Conservation (phyloP, 2,797 vertebrate genomes). For the Xiphorhynchus erythropygius region DNA sequence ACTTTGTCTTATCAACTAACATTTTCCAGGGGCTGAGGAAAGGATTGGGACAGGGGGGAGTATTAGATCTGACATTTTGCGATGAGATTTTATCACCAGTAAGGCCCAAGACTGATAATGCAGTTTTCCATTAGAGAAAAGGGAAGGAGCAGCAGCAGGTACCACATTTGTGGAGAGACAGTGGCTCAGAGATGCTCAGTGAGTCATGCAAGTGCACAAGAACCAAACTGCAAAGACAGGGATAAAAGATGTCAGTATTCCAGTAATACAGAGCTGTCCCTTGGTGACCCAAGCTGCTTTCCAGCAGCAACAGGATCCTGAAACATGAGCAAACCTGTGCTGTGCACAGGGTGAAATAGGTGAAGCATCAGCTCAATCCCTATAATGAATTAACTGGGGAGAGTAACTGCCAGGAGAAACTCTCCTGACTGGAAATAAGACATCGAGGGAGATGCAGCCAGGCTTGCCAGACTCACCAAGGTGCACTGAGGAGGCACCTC, state of each 20-base stretch:
- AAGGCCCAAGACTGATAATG: background rate
- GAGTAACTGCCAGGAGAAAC: background rate
- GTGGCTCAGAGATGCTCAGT: background rate
- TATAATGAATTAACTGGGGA: background rate
- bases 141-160: background rate
- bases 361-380: background rate
- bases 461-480: background rate
- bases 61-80: conserved; percentile 14
- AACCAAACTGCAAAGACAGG: background rate
- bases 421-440: background rate
- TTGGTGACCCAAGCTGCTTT: background rate
- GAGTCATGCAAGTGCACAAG: background rate
- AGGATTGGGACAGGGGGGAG: background rate
- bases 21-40: background rate
- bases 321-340: background rate
- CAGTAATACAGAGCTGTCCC: background rate
- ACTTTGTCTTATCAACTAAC: background rate
- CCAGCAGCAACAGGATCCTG: background rate
- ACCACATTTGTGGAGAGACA: background rate
- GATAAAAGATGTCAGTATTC: background rate
- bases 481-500: background rate
- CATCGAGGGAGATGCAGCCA: background rate
- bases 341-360: background rate
- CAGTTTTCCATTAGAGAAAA: background rate
- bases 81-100: background rate